Evolutionary conservation across 1,140 invertebrate genomes (phyloP), one percentile per base, ranked within the genome.

Genomic region (Anastrepha ludens): DNA sequence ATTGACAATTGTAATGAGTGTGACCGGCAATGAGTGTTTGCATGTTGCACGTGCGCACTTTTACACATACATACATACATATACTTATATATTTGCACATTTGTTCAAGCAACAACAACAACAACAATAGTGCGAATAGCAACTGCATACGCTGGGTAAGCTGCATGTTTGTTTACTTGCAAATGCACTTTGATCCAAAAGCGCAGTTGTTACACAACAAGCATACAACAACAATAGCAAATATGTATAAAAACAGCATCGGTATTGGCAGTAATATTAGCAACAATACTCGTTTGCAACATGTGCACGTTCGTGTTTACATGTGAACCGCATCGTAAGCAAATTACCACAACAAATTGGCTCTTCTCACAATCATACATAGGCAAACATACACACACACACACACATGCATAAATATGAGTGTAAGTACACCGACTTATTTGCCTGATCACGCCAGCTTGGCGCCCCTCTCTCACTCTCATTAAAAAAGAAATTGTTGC

Each of bases 311-410:
- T 29, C n/a, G 11, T 81, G 74, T 81, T 58, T 50, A 9, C 47
- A n/a, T 11, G 74, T n/a, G n/a, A 58, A 11, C 74, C 74, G 47
- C 74, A 81, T 20, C 47, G 47, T 81, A 81, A 58, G 47, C 47
- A 55, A 81, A 81, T 55, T 81, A 81, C 74, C 74, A 81, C 74
- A 81, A 55, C 74, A 50, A 81, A 81, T 81, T 81, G 74, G 74
- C 47, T 81, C n/a, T 81, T 55, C 47, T 20, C n/a, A 20, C 41
- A 67, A 13, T 44, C 41, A 47, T 41, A 17, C 64, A 4, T 11
- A 41, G 3, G 20, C 29, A 74, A 11, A 6, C 29, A 41, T 13
- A 44, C 65, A 44, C 0, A 70, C 0, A 74, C 3, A 44, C 41
- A 74, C 64, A 15, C 29, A 67, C 64, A 67, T 39, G 39, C 11